Base-by-base conservation (phyloP, 30 jellyfish, hydroid and myxozoan genomes). In the Cassiopea andromeda region DNA sequence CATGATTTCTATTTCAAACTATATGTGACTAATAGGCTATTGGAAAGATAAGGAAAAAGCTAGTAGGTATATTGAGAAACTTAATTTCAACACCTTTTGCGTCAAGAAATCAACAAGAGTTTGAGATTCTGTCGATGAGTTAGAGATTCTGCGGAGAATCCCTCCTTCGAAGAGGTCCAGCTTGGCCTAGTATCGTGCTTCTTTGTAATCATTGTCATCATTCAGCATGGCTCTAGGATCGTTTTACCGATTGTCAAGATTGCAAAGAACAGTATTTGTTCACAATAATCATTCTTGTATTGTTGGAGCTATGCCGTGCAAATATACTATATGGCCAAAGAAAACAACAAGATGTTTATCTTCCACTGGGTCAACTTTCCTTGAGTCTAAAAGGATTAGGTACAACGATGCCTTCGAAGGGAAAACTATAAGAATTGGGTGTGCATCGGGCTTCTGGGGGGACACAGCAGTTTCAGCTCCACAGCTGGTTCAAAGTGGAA, bases 381-480 rank as follows among this genome's bases (percentile, higher is more conserved):
- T 49, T 38, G 46, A 19, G 44, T 75, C 67, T 16, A 75, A 54
- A 6, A 46, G 8, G 38, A 75, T 44, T 38, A 18, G 46, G 7
- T 44, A 2, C 7, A 46, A 8, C 14, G 83, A 75, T 75, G n/a
- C 47, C 1, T 75, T 46, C 68, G 78, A 60, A 14, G 93, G 93
- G 2, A 71, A 84, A 27, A 70, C 92, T 48, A 72, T 93, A 9
- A 85, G 97, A 57, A 90, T 93, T 57, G 98, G 98, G 10, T 93
- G 98, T 84, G 98, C 98, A 12, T 93, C 98, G 46, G 98, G 98
- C 44, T 93, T 93, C 71, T 93, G 98, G 98, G 98, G 98, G 5
- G 98, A 93, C 79, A 93, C 98, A 46, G 83, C 96, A 1, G 91
- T 85, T 46, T 95, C 98, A 75, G 98, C 98, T 49, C 98, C 98